phyloP scores from a whole-genome alignment of 2,113 vertebrate species.

The Tragelaphus strepsiceros region DNA sequence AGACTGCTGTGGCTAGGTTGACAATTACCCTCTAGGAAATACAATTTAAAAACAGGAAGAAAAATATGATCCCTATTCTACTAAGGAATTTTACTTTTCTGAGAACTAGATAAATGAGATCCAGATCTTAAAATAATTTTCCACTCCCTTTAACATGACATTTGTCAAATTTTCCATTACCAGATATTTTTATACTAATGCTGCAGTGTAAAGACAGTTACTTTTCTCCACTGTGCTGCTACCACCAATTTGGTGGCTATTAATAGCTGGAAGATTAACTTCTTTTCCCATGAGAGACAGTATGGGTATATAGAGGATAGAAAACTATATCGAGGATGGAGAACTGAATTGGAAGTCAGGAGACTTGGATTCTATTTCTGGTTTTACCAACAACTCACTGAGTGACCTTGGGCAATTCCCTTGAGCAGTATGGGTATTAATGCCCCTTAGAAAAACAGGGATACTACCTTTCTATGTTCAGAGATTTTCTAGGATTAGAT shows the following conservation, averaged over 20 bases:
- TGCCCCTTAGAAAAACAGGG: not conserved
- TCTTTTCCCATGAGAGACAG: constrained; percentile 74
- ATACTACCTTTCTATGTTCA: not conserved
- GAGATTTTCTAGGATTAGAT: constrained; percentile 40
- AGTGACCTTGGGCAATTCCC: constrained; percentile 71
- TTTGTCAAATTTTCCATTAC: constrained; percentile 72
- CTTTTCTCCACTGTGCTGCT: constrained; percentile 74
- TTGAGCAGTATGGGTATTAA: constrained; percentile 41
- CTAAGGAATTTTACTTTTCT: constrained; percentile 70
- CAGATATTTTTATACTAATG: constrained; percentile 70
- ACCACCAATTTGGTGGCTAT: constrained; percentile 77
- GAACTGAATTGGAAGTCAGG: constrained; percentile 70
- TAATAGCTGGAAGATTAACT: constrained; percentile 77
- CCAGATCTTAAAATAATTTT: constrained; percentile 64
- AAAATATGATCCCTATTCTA: constrained; percentile 67
- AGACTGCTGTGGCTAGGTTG: constrained; percentile 38
- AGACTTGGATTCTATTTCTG: constrained; percentile 73
- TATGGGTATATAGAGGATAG: constrained; percentile 72
- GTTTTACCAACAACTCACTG: constrained; percentile 37
- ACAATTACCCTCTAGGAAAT: constrained; percentile 72
- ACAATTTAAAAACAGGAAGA: constrained; percentile 70
- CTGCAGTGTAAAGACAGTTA: constrained; percentile 55
- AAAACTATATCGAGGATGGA: constrained; percentile 68
- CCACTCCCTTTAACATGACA: constrained; percentile 76
- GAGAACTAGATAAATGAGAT: constrained; percentile 71